Base-by-base conservation (phyloP, 2,113 vertebrate species). In the Hippolais icterina region DNA sequence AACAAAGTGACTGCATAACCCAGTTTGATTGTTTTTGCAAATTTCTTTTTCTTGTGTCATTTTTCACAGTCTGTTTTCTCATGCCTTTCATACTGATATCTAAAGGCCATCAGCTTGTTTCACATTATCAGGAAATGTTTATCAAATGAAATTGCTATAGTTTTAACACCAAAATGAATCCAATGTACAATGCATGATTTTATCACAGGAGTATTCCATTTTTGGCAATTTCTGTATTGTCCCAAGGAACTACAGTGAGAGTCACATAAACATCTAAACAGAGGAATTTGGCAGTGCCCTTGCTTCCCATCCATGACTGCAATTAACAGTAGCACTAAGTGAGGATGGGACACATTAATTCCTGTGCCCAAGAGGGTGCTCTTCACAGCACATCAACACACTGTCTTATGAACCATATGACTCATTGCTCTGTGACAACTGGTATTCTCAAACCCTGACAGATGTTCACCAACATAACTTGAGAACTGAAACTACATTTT, bases 361-460 rank as follows among this genome's bases (percentile, higher is more conserved):
- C 83, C 60, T 71, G 47, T 49, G 42, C 94, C 82, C 92, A 92
- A 85, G 82, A 94, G 94, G 46, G 46, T 92, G 65, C 27, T 92
- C 72, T 92, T 91, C 86, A 77, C 93, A 94, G 83, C 72, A 87
- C 41, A 89, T 94, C 93, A 95, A 78, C 88, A 82, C 83, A 66
- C 72, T 94, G 83, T 92, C 89, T 95, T 81, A 56, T 47, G 63
- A 84, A 75, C 93, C 83, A 75, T 90, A 94, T 95, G 95, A 93
- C 79, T 96, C 60, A 72, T 33, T 89, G 68, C 52, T 91, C 56
- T 44, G 64, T 78, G 83, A 92, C 80, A 89, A 87, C 47, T 75
- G 91, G 47, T 78, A 9, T 66, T 82, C 86, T 94, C 89, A 87
- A 82, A 78, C 28, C 29, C 44, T 87, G 86, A 75, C 83, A 97